These are phyloP conservation scores for Molossus alvarezi DNA, from an alignment of 2,797 vertebrate species.

Conservation along the genomic window DNA sequence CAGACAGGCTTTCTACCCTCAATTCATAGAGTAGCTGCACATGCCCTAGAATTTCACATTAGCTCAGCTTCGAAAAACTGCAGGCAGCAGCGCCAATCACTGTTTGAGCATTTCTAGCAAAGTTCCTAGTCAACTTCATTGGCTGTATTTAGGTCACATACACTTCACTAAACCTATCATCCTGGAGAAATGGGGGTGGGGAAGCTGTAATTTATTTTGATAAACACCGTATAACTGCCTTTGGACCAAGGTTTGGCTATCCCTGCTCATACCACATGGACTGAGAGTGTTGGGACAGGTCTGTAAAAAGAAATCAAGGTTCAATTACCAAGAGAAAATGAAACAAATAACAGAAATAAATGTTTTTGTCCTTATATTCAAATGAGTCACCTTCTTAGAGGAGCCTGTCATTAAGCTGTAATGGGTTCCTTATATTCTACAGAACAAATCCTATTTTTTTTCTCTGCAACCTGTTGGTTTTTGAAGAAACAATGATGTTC, in stretches of 20 bases:
- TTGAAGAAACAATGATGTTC: not conserved
- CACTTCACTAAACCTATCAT: not conserved
- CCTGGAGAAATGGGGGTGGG: not conserved
- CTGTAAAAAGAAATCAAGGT: not conserved
- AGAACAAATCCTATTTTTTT: not conserved
- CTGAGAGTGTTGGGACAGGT: not conserved
- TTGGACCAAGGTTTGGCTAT: not conserved
- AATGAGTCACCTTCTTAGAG: not conserved
- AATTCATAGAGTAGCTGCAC: not conserved
- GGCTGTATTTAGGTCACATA: not conserved
- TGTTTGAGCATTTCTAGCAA: not conserved
- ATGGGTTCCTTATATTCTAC: not conserved
- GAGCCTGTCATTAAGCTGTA: not conserved
- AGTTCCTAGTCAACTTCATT: not conserved
- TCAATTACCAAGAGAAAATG: not conserved
- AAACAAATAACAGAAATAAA: not conserved
- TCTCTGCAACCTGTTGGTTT: not conserved
- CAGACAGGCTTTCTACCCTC: not conserved
- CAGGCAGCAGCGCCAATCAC: not conserved
- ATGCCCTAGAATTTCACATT: not conserved
- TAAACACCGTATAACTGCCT: not conserved
- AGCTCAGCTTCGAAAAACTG: not conserved
- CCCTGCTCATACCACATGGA: not conserved
- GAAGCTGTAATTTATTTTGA: not conserved
- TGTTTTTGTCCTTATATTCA: not conserved